Percentiles rank a stretch among this genome's conserved stretches.
These are phyloP conservation scores for Enoplolaimus lenunculus DNA, from an alignment of 2,888 invertebrate genomes.

Conservation along the genomic window DNA sequence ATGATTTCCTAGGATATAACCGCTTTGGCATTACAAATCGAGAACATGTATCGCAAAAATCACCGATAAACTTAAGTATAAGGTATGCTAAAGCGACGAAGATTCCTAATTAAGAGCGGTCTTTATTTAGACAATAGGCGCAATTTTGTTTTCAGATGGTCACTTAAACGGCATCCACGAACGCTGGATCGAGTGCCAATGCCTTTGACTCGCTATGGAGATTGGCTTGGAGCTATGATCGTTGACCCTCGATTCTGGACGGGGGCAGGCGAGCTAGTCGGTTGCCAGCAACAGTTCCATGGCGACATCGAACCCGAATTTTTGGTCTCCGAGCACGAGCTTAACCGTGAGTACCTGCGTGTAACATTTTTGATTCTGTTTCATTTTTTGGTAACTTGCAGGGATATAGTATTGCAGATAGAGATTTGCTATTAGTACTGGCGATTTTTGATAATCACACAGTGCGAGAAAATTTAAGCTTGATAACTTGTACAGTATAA, in stretches of 20 bases:
- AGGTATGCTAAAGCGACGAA: background rate
- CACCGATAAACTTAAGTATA: background rate
- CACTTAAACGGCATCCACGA: conserved; percentile 11
- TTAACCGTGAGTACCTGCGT: background rate
- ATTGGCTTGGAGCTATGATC: conserved; percentile 4
- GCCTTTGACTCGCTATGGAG: conserved; percentile 13
- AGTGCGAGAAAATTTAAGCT: too few relatives aligned
- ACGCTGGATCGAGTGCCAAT: conserved; percentile 17
- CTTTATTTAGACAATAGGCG: background rate
- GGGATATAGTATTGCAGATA: too few relatives aligned
- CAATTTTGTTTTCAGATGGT: conserved; percentile 10
- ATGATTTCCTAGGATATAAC: too few relatives aligned
- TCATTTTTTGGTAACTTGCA: too few relatives aligned
- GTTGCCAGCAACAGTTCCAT: too few relatives aligned
- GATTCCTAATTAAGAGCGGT: background rate
- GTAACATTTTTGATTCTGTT: too few relatives aligned
- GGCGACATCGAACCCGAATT: too few relatives aligned
- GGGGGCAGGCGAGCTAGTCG: background rate
- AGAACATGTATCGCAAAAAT: background rate
- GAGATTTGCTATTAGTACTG: too few relatives aligned
- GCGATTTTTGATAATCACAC: too few relatives aligned
- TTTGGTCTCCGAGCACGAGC: background rate
- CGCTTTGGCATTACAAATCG: conserved; percentile 1
- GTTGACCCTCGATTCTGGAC: conserved; percentile 17
- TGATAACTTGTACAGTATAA: too few relatives aligned